These are phyloP conservation scores for Petrocephalus zakoni DNA, from an alignment of 2,113 vertebrate genomes.

Conservation along the genomic window DNA sequence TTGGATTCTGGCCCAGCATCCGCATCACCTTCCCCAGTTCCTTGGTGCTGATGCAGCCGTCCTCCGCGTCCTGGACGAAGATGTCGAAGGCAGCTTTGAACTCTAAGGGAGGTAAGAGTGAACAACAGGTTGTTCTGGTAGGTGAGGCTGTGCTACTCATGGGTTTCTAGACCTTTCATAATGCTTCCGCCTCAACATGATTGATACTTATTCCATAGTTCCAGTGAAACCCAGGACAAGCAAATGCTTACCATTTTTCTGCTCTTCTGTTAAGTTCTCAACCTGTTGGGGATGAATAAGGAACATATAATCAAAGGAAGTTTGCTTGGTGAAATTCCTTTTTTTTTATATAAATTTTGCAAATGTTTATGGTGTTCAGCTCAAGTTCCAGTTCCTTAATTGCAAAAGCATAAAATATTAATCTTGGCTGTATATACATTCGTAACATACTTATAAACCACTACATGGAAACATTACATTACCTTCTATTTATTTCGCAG, in stretches of 20 bases:
- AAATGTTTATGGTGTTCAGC: not conserved
- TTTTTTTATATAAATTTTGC: not conserved
- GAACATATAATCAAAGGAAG: not conserved
- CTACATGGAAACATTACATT: not conserved
- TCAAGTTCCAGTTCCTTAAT: not conserved
- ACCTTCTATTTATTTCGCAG: not conserved
- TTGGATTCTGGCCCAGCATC: conserved; percentile 66
- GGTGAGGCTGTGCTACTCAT: not conserved
- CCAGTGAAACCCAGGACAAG: not conserved
- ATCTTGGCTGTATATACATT: not conserved
- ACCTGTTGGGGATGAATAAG: conserved; percentile 47
- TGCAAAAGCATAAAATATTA: not conserved
- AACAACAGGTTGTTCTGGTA: not conserved
- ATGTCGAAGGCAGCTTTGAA: conserved; percentile 67
- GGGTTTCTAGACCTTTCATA: not conserved
- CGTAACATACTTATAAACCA: not conserved
- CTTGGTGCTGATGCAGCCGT: conserved; percentile 64
- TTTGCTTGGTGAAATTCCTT: not conserved
- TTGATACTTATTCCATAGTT: not conserved
- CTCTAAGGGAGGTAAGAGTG: conserved; percentile 38
- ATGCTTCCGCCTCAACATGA: no score
- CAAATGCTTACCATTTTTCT: conserved; percentile 65
- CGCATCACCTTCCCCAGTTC: conserved; percentile 67
- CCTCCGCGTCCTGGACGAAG: conserved; percentile 64
- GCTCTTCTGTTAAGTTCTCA: conserved; percentile 69